Percentiles rank a stretch among this genome's conserved stretches.
Evolutionary conservation across 2,797 vertebrate genomes (phyloP).

Genomic region (Paramormyrops hopkinsi): DNA sequence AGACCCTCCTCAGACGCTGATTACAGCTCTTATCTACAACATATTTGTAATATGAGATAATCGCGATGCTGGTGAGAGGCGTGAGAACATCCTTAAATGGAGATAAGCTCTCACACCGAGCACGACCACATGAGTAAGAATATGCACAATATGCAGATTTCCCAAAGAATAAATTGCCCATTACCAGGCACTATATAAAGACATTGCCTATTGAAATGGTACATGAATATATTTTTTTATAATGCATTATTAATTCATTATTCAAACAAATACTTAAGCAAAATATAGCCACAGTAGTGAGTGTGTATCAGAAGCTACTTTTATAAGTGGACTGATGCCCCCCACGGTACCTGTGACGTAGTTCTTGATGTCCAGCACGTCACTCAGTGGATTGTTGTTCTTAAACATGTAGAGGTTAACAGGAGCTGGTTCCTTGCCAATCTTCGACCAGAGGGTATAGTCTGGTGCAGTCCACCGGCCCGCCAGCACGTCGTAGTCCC

Average conservation of each 20-base stretch:
- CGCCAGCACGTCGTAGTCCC: constrained; percentile 79
- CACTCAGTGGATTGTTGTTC: constrained; percentile 83
- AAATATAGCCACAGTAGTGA: not conserved
- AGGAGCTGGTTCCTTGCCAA: constrained; percentile 72
- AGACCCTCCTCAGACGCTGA: not conserved
- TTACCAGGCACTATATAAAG: not conserved
- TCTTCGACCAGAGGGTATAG: constrained; percentile 74
- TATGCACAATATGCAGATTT: not conserved
- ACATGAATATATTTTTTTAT: not conserved
- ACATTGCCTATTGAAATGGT: not conserved
- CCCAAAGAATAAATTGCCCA: not conserved
- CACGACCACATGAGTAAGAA: not conserved
- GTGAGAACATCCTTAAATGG: not conserved
- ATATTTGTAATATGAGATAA: not conserved
- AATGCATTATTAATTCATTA: not conserved
- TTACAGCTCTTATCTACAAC: constrained; percentile 5
- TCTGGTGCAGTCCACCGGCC: constrained; percentile 81
- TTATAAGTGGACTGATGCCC: not conserved
- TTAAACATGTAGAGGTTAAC: constrained; percentile 86
- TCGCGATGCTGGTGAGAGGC: not conserved
- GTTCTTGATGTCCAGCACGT: constrained; percentile 77
- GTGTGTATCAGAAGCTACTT: not conserved
- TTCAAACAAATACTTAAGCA: not conserved
- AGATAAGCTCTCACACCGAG: not conserved
- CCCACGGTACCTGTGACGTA: constrained; percentile 72